Percentiles rank a stretch among this genome's conserved stretches.
These are phyloP conservation scores for Tragelaphus oryx DNA, from an alignment of 2,797 vertebrate species.

Conservation along the genomic window DNA sequence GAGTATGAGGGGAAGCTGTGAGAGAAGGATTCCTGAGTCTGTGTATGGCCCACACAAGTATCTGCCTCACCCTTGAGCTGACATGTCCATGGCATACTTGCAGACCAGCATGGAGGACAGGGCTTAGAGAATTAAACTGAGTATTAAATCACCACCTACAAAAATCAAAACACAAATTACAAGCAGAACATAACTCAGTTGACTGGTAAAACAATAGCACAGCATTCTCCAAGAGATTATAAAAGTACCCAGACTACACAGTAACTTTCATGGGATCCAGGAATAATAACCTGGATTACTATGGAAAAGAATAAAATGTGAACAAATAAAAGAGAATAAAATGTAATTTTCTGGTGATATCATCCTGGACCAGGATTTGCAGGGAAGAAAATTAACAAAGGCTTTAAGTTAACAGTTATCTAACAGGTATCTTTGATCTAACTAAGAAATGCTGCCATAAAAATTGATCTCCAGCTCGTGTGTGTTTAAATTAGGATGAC, in stretches of 20 bases:
- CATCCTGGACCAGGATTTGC: background rate
- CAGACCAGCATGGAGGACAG: background rate
- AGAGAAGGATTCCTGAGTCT: background rate
- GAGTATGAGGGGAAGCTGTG: background rate
- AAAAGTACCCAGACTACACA: background rate
- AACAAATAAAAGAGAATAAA: background rate
- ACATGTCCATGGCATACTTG: background rate
- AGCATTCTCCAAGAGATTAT: background rate
- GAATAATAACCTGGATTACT: background rate
- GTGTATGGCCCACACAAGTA: background rate
- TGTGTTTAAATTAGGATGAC: background rate
- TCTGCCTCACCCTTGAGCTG: background rate
- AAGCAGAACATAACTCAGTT: background rate
- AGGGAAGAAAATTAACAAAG: background rate
- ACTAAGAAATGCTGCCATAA: background rate
- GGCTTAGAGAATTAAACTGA: background rate
- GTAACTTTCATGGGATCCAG: background rate
- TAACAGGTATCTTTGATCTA: background rate
- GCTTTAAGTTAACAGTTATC: background rate
- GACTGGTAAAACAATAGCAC: background rate
- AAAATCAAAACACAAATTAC: background rate
- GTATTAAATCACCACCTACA: background rate
- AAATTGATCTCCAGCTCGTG: background rate
- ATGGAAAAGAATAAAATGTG: conserved; percentile 18
- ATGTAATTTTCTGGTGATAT: background rate